A percentile compares a stretch with the other conserved stretches of the same genome.
These are phyloP conservation scores for Sesamia inferens DNA, from an alignment of 2,888 invertebrate genomes.

Conservation along the genomic window DNA sequence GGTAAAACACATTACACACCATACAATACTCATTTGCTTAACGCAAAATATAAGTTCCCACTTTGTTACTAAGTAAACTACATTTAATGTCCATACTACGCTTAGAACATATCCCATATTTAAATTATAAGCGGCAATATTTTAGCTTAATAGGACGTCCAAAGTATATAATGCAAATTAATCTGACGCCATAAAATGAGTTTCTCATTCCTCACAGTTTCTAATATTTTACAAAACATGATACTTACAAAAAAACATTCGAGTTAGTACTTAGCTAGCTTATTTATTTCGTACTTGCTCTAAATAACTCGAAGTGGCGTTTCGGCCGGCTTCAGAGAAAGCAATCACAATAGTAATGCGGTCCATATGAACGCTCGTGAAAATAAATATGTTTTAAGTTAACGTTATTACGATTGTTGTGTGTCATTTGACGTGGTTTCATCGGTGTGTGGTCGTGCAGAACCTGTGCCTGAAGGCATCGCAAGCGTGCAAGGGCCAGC, in stretches of 20 bases:
- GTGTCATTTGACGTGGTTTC: slow-evolving; percentile 74
- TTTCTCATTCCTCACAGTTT: slow-evolving; percentile 28
- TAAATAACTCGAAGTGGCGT: slow-evolving; percentile 57
- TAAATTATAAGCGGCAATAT: slow-evolving; percentile 34
- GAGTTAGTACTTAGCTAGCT: slow-evolving; percentile 39
- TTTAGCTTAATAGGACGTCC: slow-evolving; percentile 22
- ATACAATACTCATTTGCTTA: slow-evolving; percentile 33
- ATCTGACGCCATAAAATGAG: slow-evolving; percentile 41
- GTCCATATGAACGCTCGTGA: slow-evolving; percentile 70
- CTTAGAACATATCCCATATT: slow-evolving; percentile 17
- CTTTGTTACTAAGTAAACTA: slow-evolving; percentile 43
- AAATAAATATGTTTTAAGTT: slow-evolving; percentile 73
- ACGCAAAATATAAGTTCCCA: slow-evolving; percentile 25
- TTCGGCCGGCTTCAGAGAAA: slow-evolving; percentile 69
- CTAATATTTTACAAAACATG: slow-evolving; percentile 50
- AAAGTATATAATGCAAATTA: slow-evolving; percentile 40
- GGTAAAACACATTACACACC: slow-evolving; percentile 69
- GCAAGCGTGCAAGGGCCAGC: slow-evolving; percentile 96
- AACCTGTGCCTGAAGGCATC: slow-evolving; percentile 96
- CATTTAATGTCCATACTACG: slow-evolving; percentile 14
- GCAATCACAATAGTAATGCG: slow-evolving; percentile 69
- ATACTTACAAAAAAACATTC: slow-evolving; percentile 41
- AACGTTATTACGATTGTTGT: slow-evolving; percentile 72
- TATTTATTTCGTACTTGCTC: slow-evolving; percentile 49
- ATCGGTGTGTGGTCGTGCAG: slow-evolving; percentile 92